Evolutionary conservation across 2,113 vertebrate species (phyloP).

Genomic region (Phyllostomus hastatus): DNA sequence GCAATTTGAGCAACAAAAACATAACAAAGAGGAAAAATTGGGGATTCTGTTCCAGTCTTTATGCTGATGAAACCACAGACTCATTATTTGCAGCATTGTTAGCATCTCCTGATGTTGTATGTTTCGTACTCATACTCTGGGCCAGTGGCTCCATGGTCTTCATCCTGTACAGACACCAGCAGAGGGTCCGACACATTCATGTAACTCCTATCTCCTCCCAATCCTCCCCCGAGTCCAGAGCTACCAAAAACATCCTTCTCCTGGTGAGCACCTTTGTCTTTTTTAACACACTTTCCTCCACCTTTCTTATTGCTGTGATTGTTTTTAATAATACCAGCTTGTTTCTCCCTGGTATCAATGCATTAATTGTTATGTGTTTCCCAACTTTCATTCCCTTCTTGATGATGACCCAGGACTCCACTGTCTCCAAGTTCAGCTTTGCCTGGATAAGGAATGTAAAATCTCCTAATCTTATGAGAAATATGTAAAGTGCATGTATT

Average conservation of each 20-base stretch:
- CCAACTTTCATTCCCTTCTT: background rate
- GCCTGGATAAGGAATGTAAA: background rate
- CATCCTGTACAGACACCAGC: background rate
- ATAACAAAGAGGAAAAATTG: background rate
- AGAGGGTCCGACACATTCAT: background rate
- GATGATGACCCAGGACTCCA: background rate
- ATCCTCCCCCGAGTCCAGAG: background rate
- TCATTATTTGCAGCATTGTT: background rate
- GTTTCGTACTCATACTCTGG: background rate
- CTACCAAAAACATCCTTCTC: background rate
- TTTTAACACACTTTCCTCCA: background rate
- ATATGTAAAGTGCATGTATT: background rate
- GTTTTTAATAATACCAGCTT: background rate
- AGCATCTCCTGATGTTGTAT: background rate
- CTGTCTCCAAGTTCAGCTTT: background rate
- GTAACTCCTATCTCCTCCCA: fast-evolving
- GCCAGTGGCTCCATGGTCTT: background rate
- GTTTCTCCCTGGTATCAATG: fast-evolving
- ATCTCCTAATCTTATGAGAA: background rate
- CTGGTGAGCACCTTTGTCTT: background rate
- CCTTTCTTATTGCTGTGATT: background rate
- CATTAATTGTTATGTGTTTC: background rate
- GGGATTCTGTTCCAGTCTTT: background rate
- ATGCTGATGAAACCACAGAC: background rate
- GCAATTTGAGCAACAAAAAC: background rate